Evolutionary conservation across 1,140 invertebrate genomes (phyloP).

Genomic region (Polypedilum pembai): DNA sequence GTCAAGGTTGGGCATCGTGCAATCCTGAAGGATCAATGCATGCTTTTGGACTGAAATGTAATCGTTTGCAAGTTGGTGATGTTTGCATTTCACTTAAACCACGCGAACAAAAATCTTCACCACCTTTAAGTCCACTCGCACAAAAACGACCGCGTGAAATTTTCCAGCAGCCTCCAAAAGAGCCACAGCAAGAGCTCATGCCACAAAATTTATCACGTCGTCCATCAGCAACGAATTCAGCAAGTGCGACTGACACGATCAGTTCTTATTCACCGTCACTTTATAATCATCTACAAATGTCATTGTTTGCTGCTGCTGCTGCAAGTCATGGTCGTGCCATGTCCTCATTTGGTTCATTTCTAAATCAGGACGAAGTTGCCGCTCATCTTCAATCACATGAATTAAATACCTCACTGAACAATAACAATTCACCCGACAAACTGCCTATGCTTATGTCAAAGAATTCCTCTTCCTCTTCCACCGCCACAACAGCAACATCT

Average conservation of each 20-base stretch:
- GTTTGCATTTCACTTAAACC: slow-evolving; percentile 75
- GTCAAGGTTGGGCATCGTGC: slow-evolving; percentile 80
- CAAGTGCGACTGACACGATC: slow-evolving; percentile 31
- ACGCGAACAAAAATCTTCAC: slow-evolving; percentile 42
- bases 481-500: too few species aligned
- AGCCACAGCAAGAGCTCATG: neutral
- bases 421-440: slow-evolving; percentile 8
- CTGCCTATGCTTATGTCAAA: slow-evolving; percentile 25
- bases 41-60: slow-evolving; percentile 67
- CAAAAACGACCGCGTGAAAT: slow-evolving; percentile 30
- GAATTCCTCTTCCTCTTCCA: too few species aligned
- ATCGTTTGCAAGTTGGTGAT: slow-evolving; percentile 72
- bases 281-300: neutral
- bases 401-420: slow-evolving; percentile 14
- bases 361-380: neutral
- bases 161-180: slow-evolving; percentile 29
- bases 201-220: slow-evolving; percentile 32
- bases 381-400: slow-evolving; percentile 22
- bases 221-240: slow-evolving; percentile 31
- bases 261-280: neutral
- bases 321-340: neutral
- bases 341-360: slow-evolving; percentile 2
- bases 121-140: slow-evolving; percentile 32
- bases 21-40: slow-evolving; percentile 63
- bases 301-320: slow-evolving; percentile 14